A percentile compares a stretch with the other conserved stretches of the same genome.
These are phyloP conservation scores for Philypnodon macrostomus DNA, from an alignment of 2,797 vertebrate genomes.

Conservation along the genomic window DNA sequence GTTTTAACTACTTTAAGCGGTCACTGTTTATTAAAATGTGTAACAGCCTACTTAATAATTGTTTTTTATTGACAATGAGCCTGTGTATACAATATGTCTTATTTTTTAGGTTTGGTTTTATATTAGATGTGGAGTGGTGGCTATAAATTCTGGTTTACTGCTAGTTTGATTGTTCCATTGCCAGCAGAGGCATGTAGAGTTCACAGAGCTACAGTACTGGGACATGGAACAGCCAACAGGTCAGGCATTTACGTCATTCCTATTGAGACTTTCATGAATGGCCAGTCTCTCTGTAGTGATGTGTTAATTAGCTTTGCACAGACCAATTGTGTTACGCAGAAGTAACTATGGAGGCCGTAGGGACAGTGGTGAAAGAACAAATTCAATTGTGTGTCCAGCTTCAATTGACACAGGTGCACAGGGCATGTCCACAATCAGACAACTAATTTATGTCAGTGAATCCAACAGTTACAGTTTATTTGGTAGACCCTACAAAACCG, in stretches of 20 bases:
- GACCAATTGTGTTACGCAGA: conserved; percentile 30
- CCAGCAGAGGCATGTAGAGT: conserved; percentile 34
- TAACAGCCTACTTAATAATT: too few relatives aligned
- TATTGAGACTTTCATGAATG: conserved; percentile 63
- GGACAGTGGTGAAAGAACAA: conserved; percentile 30
- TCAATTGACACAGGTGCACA: conserved; percentile 4
- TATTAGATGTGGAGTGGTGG: too few relatives aligned
- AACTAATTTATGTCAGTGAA: too few relatives aligned
- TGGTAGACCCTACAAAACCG: too few relatives aligned
- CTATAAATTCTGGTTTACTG: too few relatives aligned
- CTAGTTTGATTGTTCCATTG: conserved; percentile 25
- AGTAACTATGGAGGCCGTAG: conserved; percentile 12
- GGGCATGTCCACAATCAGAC: conserved; percentile 9
- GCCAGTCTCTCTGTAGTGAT: conserved; percentile 40
- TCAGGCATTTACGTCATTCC: conserved; percentile 66
- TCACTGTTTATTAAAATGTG: too few relatives aligned
- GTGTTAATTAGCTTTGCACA: conserved; percentile 51
- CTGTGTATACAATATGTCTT: too few relatives aligned
- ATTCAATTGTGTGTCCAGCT: conserved; percentile 16
- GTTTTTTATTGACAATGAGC: too few relatives aligned
- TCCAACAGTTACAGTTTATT: too few relatives aligned
- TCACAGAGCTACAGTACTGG: conserved; percentile 40
- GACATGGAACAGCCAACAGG: conserved; percentile 34
- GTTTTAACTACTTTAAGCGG: too few relatives aligned
- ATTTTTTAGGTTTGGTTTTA: too few relatives aligned